Evolutionary conservation across 1,140 invertebrate genomes (phyloP), one percentile per base, ranked within the genome.

Genomic region (Drosophila nebulosa): DNA sequence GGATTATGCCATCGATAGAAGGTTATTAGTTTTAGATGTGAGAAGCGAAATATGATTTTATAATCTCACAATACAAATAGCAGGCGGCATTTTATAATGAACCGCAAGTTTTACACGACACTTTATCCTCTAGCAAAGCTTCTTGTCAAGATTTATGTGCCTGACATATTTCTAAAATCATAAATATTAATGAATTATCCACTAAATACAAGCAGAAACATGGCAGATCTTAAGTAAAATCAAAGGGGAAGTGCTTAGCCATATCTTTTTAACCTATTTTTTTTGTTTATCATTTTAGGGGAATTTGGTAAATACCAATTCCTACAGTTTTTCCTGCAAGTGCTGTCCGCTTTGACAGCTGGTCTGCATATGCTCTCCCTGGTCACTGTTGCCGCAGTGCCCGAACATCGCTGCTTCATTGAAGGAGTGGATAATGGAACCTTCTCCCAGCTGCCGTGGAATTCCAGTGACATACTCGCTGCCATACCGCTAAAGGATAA

Each of bases 291-390:
- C 4, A 69, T 70, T 74, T 92, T 93, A 96, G 96, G 96, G 18
- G 96, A 96, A 78, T 96, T 96, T 91, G 96, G 96, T 22, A 94
- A 93, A 77, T 96, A 96, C 76, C 96, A 97, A 92, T 93, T 92
- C 55, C 94, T 93, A 76, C 96, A 97, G 80, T 96, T 96, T 78
- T 91, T 94, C 4, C 92, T 96, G 0, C 95, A 96, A 78, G 93
- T 96, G n/a, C 83, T 97, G 21, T 94, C 95, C 5, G 95, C 94
- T 2, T 89, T 96, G 61, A 95, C 95, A 1, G 96, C 96, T 14
- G 96, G 96, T 1, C 91, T 97, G 68, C 96, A 97, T 79, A 96
- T 97, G 96, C 80, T 97, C 35, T 95, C 95, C 0, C 88, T 97
- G 26, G 93, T 96, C 2, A 96, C 95, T 0, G 95, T 96, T 0